Conservation (phyloP, 1,140 invertebrate genomes). For the Macrotrachela quadricornifera region DNA sequence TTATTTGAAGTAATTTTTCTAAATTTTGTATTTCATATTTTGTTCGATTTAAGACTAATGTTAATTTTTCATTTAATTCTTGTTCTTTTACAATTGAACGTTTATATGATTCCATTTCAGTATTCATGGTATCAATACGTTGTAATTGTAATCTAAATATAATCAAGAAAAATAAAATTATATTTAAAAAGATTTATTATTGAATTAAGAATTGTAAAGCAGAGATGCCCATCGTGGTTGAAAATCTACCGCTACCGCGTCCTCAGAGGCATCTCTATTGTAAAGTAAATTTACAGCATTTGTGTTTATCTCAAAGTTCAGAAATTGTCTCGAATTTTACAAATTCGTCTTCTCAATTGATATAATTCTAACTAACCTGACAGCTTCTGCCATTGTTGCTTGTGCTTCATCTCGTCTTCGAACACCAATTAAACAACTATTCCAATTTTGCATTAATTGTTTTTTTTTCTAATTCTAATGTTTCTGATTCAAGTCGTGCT, state of each 20-base stretch:
- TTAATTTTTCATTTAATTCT: constrained; percentile 28
- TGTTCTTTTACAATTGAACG: constrained; percentile 27
- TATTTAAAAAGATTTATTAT: neutral
- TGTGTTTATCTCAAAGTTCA: no score
- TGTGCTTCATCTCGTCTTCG: constrained; percentile 28
- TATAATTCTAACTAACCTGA: constrained; percentile 16
- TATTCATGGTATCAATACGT: constrained; percentile 22
- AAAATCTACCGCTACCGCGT: no score
- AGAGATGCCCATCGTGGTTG: no score
- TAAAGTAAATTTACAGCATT: no score
- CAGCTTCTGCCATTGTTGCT: constrained; percentile 24
- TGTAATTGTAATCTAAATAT: constrained; percentile 21
- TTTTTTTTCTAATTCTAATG: constrained; percentile 28
- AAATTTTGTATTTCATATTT: constrained; percentile 25
- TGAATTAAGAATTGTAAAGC: no score
- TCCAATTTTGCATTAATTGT: constrained; percentile 30
- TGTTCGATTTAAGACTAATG: constrained; percentile 23
- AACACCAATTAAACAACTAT: constrained; percentile 29
- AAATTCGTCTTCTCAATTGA: no score
- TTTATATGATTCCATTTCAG: constrained; percentile 29
- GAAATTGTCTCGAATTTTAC: no score
- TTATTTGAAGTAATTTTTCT: constrained; percentile 20
- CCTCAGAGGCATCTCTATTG: no score
- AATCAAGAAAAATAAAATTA: constrained; percentile 5
- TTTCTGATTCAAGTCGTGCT: constrained; percentile 29